Evolutionary conservation across 1,140 invertebrate species (phyloP).

Genomic region (Drosophila malerkotliana): DNA sequence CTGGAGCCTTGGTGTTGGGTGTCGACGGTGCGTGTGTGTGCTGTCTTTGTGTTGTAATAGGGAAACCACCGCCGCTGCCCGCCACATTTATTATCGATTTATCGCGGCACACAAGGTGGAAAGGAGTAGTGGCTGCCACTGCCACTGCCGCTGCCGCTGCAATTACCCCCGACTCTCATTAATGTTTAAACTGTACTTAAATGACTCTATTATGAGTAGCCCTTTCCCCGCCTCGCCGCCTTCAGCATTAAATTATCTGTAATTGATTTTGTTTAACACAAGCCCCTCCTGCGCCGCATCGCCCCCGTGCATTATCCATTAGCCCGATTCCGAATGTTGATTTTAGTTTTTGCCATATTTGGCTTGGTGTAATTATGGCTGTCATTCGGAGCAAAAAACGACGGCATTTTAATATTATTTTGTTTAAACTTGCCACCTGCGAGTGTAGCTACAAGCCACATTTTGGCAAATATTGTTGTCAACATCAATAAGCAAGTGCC

Average conservation of each 20-base stretch:
- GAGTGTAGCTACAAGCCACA: not conserved
- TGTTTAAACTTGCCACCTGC: slow-evolving; percentile 22
- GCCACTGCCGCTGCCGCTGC: slow-evolving; percentile 19
- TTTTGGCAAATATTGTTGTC: slow-evolving; percentile 38
- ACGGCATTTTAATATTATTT: not conserved
- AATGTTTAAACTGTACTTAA: slow-evolving; percentile 72
- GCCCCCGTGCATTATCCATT: slow-evolving; percentile 15
- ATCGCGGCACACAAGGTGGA: slow-evolving; percentile 23
- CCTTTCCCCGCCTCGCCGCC: not conserved
- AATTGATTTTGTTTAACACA: slow-evolving; percentile 79
- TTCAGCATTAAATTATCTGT: slow-evolving; percentile 72
- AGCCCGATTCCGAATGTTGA: slow-evolving; percentile 44
- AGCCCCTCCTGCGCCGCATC: slow-evolving; percentile 4
- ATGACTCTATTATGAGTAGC: slow-evolving; percentile 70
- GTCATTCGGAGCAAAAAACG: not conserved
- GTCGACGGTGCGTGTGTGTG: slow-evolving; percentile 44
- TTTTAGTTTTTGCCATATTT: slow-evolving; percentile 38
- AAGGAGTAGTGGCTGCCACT: not conserved
- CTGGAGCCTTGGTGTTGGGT: slow-evolving; percentile 29
- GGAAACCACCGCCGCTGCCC: slow-evolving; percentile 20
- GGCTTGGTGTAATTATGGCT: slow-evolving; percentile 39
- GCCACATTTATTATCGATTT: slow-evolving; percentile 75
- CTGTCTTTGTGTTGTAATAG: slow-evolving; percentile 43
- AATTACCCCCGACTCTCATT: slow-evolving; percentile 51
- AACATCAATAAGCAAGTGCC: slow-evolving; percentile 5